Conservation (phyloP, 2,113 vertebrate species). For the Marmota monax region DNA sequence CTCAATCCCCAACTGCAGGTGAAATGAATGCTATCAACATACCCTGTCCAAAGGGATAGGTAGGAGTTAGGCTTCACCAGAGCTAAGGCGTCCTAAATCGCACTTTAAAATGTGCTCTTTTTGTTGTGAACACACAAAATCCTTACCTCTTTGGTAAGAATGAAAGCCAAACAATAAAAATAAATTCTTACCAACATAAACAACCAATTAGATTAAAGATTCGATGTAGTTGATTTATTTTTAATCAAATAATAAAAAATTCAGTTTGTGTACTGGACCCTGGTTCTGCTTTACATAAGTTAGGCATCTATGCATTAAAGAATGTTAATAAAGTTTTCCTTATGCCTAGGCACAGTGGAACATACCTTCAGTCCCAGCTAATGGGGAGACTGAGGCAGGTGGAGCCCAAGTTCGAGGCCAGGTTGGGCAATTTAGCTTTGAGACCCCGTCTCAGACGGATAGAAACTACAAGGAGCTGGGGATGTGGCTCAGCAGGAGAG, state of each 20-base stretch:
- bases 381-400: neutral
- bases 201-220: neutral
- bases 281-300: neutral
- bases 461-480: neutral
- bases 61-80: neutral
- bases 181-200: neutral
- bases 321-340: slow-evolving; percentile 31
- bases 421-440: neutral
- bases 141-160: neutral
- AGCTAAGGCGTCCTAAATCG: neutral
- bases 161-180: slow-evolving; percentile 15
- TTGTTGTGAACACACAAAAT: neutral
- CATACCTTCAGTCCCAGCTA: neutral
- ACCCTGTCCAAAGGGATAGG: neutral
- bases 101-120: neutral
- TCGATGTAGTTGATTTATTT: slow-evolving; percentile 43
- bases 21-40: neutral
- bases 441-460: neutral
- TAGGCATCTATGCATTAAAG: slow-evolving; percentile 36
- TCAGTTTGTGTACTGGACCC: neutral
- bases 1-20: neutral
- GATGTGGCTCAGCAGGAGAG: neutral
- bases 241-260: slow-evolving; percentile 49
- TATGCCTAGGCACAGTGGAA: neutral
- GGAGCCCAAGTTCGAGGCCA: neutral